Conservation (phyloP, 1,140 invertebrate genomes). For the Samia ricini region DNA sequence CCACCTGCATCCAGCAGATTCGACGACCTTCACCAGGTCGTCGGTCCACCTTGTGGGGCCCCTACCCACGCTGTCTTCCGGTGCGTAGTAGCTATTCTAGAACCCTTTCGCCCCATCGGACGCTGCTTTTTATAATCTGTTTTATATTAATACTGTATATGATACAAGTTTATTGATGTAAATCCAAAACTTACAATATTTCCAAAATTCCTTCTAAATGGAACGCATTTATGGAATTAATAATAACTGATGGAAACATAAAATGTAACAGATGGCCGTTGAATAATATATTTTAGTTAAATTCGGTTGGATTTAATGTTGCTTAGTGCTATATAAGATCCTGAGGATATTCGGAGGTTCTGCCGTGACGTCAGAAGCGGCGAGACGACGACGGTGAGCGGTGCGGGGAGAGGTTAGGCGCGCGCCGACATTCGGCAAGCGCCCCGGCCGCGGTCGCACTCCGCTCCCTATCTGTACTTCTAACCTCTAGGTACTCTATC, state of each 20-base stretch:
- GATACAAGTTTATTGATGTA: no score
- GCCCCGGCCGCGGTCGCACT: constrained; percentile 34
- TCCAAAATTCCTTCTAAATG: no score
- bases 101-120: no score
- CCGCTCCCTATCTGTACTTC: constrained; percentile 31
- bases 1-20: no score
- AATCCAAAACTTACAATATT: no score
- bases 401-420: constrained; percentile 34
- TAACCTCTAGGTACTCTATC: constrained; percentile 55
- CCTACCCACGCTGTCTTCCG: no score
- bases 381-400: no score
- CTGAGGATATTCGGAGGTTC: constrained; percentile 57
- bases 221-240: neutral
- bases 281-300: neutral
- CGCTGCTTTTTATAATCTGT: no score
- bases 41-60: no score
- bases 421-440: constrained; percentile 39
- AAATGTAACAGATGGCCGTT: neutral
- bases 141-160: no score
- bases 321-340: constrained; percentile 40
- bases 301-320: neutral
- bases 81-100: no score
- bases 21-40: no score
- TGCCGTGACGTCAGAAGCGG: constrained; percentile 54
- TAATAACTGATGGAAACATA: neutral